Percentiles rank a stretch among this genome's conserved stretches.
Evolutionary conservation across 2,113 vertebrate genomes (phyloP).

Genomic region (Cyphomyrus plagiostoma): DNA sequence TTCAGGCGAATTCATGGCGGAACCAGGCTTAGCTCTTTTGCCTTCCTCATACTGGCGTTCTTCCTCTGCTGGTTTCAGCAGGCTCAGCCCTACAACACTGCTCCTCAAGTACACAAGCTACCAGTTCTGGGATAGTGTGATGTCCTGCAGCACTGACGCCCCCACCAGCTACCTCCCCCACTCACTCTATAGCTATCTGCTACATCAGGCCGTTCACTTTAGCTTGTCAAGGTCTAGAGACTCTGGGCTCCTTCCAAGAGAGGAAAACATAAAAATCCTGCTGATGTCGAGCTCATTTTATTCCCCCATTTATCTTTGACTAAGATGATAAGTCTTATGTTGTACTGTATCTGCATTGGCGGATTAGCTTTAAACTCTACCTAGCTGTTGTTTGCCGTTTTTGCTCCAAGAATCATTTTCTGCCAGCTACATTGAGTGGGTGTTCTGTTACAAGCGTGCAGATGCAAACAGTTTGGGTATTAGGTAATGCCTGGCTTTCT

Average conservation of each 20-base stretch:
- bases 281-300: not conserved
- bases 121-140: not conserved
- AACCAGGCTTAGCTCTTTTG: not conserved
- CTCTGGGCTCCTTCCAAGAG: slow-evolving; percentile 2
- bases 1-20: not conserved
- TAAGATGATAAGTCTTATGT: not conserved
- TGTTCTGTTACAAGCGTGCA: slow-evolving; percentile 20
- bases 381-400: not conserved
- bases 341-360: not conserved
- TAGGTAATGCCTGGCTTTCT: slow-evolving; percentile 21
- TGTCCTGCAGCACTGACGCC: not conserved
- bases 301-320: not conserved
- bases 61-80: not conserved
- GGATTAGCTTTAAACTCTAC: slow-evolving; percentile 3
- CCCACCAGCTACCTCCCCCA: not conserved
- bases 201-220: not conserved
- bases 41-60: not conserved
- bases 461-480: slow-evolving; percentile 33
- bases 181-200: not conserved
- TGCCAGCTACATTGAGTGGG: not conserved
- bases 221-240: not conserved
- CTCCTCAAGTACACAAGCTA: not conserved
- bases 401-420: not conserved
- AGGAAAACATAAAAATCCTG: not conserved
- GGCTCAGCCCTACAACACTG: not conserved